These are phyloP conservation scores for Myopa testacea DNA, from an alignment of 2,888 invertebrate species.

Conservation along the genomic window DNA sequence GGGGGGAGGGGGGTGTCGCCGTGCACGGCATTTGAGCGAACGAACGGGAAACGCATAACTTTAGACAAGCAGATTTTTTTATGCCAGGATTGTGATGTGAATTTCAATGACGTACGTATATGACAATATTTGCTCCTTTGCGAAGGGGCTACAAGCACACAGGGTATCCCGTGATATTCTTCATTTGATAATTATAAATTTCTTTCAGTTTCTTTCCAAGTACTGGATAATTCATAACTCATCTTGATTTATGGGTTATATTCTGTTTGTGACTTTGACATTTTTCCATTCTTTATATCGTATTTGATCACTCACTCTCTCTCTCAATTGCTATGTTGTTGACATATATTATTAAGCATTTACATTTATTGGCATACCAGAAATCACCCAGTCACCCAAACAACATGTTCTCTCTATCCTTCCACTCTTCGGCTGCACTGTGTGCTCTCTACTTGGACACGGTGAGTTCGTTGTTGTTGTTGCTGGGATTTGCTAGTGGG, in stretches of 20 bases:
- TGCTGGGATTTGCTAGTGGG: constrained; percentile 35
- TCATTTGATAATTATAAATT: no score
- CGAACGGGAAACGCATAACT: constrained; percentile 31
- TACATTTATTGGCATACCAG: constrained; percentile 11
- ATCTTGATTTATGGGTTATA: no score
- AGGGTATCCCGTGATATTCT: not conserved
- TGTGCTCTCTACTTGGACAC: not conserved
- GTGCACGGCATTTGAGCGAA: not conserved
- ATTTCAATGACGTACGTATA: constrained; percentile 43
- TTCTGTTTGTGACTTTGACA: no score
- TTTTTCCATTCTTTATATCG: no score
- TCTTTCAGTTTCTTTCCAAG: no score
- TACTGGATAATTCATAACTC: no score
- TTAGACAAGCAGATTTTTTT: constrained; percentile 4
- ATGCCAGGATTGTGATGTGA: constrained; percentile 33
- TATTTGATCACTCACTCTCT: not conserved
- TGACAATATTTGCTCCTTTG: constrained; percentile 15
- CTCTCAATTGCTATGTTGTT: not conserved
- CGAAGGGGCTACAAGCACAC: not conserved
- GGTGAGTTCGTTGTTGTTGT: constrained; percentile 31
- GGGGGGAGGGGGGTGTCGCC: not conserved
- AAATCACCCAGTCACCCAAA: constrained; percentile 14
- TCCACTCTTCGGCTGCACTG: not conserved
- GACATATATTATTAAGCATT: constrained; percentile 18
- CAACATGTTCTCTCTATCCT: not conserved